A percentile compares a stretch with the other conserved stretches of the same genome.
phyloP scores from a whole-genome alignment of 2,113 vertebrate genomes.

The Mus musculus region DNA sequence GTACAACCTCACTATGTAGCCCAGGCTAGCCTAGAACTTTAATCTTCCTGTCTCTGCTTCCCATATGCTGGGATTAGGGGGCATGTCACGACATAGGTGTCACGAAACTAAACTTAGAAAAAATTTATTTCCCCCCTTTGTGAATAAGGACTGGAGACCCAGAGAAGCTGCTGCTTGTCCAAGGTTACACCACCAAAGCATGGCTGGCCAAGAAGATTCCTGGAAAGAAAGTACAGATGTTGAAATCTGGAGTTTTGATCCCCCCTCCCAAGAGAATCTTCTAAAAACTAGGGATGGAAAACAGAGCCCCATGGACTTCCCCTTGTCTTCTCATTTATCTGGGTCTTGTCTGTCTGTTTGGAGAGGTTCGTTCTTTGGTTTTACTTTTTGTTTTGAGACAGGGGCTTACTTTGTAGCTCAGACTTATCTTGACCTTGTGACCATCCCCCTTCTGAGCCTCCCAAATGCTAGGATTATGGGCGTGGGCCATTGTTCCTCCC shows the following conservation, averaged over 20 bases:
- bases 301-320: background rate
- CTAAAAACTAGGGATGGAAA: background rate
- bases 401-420: background rate
- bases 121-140: background rate
- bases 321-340: background rate
- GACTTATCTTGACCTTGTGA: no score
- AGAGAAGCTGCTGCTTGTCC: background rate
- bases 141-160: background rate
- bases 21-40: background rate
- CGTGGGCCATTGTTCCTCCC: accelerated
- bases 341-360: background rate
- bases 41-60: background rate
- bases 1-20: background rate
- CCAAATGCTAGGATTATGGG: background rate
- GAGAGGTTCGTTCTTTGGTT: background rate
- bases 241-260: background rate
- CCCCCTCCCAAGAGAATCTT: background rate
- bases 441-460: no score
- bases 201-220: background rate
- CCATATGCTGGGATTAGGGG: background rate
- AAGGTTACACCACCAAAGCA: background rate
- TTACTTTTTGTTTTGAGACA: background rate
- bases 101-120: no score
- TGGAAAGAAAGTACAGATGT: background rate
- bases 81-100: no score